Percentiles rank a stretch among this genome's conserved stretches.
These are phyloP conservation scores for Regulus satrapa DNA, from an alignment of 2,113 vertebrate species.

Conservation along the genomic window DNA sequence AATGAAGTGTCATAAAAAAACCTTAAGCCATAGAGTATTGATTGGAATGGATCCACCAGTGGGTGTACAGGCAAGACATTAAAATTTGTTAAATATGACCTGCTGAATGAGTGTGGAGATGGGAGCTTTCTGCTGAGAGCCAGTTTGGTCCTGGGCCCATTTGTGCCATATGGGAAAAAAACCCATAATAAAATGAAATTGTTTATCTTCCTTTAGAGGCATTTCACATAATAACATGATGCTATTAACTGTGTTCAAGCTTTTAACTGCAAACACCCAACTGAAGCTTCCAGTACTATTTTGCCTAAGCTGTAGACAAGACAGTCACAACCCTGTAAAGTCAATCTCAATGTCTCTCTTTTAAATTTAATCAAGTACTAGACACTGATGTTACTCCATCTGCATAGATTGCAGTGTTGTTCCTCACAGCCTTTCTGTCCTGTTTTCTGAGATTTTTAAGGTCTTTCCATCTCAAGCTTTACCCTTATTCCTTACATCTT, in stretches of 20 bases:
- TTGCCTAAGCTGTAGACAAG: neutral
- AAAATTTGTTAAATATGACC: neutral
- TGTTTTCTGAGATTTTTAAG: neutral
- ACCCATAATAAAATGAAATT: neutral
- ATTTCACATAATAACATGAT: neutral
- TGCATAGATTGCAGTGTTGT: neutral
- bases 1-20: neutral
- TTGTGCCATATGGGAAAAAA: slow-evolving; percentile 1
- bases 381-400: neutral
- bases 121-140: neutral
- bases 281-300: neutral
- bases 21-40: neutral
- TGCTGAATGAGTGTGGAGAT: neutral
- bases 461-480: neutral
- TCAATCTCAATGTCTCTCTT: neutral
- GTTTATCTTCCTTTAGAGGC: neutral
- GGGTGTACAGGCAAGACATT: neutral
- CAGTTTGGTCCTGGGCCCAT: neutral
- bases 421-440: neutral
- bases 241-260: neutral
- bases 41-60: neutral
- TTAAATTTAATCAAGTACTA: neutral
- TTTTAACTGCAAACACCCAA: neutral
- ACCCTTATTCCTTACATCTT: neutral
- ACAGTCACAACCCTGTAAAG: neutral